A percentile compares a stretch with the other conserved stretches of the same genome.
Conservation (phyloP, 2,797 vertebrate genomes). For the Oreochromis grahami region DNA sequence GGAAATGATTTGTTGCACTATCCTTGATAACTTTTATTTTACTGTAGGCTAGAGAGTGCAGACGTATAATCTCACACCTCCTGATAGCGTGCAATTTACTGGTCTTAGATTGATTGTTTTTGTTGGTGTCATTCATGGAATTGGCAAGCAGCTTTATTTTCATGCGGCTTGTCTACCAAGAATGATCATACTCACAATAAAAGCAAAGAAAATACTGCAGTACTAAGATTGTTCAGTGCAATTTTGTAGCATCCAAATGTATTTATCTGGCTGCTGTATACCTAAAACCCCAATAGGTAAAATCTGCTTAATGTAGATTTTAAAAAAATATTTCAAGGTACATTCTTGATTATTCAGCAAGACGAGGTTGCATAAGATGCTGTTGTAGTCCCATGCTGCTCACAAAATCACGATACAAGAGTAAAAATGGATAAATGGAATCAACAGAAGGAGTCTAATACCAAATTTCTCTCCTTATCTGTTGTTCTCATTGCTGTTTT, state of each 20-base stretch:
- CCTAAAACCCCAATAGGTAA: background rate
- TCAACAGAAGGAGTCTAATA: background rate
- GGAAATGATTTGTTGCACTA: background rate
- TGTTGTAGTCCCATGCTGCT: background rate
- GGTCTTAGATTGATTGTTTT: background rate
- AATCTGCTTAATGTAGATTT: background rate
- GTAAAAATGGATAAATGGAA: background rate
- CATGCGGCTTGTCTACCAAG: background rate
- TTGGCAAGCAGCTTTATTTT: background rate
- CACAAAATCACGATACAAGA: background rate
- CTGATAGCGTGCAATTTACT: background rate
- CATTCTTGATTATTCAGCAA: background rate
- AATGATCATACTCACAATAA: background rate
- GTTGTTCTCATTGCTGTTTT: background rate
- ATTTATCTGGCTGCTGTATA: background rate
- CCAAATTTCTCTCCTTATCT: background rate
- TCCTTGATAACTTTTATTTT: background rate
- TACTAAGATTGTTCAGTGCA: background rate
- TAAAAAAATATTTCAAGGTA: background rate
- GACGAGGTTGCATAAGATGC: background rate
- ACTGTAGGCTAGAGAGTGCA: background rate
- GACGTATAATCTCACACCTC: background rate
- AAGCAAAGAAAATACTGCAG: background rate
- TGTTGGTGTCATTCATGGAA: background rate
- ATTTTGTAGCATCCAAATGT: background rate